Evolutionary conservation across 2,888 invertebrate genomes (phyloP).

Genomic region (Tenthredo mesomela): DNA sequence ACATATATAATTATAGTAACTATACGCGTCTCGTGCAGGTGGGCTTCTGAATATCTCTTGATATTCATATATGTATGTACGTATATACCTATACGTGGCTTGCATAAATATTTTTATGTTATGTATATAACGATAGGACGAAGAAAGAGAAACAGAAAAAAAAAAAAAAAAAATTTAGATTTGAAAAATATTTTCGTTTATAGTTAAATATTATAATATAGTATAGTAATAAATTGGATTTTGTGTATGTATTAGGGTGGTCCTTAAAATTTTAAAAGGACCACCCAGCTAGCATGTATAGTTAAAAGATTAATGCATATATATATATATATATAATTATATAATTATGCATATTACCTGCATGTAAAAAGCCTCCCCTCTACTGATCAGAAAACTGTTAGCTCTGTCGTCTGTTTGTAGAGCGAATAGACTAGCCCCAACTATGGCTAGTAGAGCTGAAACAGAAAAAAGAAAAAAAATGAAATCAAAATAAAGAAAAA

Average conservation of each 20-base stretch:
- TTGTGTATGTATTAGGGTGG: no score
- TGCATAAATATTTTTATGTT: slow-evolving; percentile 3
- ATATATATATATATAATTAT: not conserved
- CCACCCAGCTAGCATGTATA: no score
- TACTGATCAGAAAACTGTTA: slow-evolving; percentile 86
- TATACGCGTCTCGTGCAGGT: not conserved
- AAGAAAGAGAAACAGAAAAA: not conserved
- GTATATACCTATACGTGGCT: not conserved
- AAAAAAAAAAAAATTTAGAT: no score
- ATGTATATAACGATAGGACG: not conserved
- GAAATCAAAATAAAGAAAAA: no score
- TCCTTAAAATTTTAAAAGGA: no score
- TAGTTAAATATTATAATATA: no score
- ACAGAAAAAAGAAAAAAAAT: slow-evolving; percentile 62
- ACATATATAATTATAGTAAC: not conserved
- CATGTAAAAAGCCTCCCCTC: slow-evolving; percentile 93
- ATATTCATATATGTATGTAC: not conserved
- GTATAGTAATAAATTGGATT: no score
- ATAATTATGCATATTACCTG: slow-evolving; percentile 81
- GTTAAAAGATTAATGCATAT: no score
- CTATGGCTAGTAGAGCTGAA: slow-evolving; percentile 89
- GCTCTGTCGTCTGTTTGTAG: slow-evolving; percentile 90
- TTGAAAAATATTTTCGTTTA: no score
- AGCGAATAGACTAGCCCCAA: slow-evolving; percentile 90
- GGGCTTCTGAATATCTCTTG: no score